These are phyloP conservation scores for Scyliorhinus canicula DNA, from an alignment of 2,797 vertebrate species.

Conservation along the genomic window DNA sequence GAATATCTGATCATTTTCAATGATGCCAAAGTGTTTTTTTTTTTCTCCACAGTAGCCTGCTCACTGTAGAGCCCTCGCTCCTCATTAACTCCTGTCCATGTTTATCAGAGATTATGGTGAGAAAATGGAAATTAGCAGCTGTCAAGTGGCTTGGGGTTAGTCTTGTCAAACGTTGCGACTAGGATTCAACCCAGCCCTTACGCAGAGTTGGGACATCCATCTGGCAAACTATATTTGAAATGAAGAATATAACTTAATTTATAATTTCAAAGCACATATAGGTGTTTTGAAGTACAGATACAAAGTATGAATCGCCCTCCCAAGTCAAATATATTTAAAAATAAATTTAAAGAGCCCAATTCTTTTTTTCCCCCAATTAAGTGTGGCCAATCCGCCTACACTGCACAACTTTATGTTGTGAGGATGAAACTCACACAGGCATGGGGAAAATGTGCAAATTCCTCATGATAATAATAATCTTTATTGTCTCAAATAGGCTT, in stretches of 20 bases:
- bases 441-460: too few species aligned
- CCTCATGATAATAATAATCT: too few species aligned
- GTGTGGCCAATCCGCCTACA: too few species aligned
- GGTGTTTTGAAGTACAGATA: background rate
- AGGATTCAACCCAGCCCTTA: background rate
- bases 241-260: background rate
- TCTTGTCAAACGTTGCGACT: background rate
- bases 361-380: too few species aligned
- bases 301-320: background rate
- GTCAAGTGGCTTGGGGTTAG: background rate
- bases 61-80: background rate
- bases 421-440: too few species aligned
- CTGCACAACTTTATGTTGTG: too few species aligned
- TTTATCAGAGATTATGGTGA: background rate
- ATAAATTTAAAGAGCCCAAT: too few species aligned
- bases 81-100: background rate
- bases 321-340: too few species aligned
- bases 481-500: too few species aligned
- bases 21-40: background rate
- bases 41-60: background rate
- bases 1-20: constrained; percentile 27
- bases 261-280: background rate
- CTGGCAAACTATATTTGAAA: background rate
- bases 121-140: constrained; percentile 17
- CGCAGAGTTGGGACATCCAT: too few species aligned